Evolutionary conservation across 2,888 invertebrate genomes (phyloP).

Genomic region (Lysandra bellargus): DNA sequence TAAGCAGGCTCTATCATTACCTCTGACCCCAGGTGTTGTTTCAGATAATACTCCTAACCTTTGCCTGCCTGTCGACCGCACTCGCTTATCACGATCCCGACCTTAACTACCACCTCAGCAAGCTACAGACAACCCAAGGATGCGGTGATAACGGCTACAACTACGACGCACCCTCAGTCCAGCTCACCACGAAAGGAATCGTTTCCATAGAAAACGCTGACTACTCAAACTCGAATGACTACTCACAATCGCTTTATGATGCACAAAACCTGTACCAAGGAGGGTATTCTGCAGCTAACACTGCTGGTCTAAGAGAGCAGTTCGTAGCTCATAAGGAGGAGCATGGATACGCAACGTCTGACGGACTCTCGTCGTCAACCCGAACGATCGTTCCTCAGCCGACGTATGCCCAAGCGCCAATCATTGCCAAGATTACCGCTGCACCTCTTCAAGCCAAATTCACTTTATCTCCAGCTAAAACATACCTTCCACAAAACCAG

Average conservation of each 20-base stretch:
- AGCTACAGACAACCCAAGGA: constrained; percentile 61
- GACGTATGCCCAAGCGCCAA: constrained; percentile 77
- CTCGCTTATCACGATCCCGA: constrained; percentile 73
- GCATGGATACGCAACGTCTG: constrained; percentile 79
- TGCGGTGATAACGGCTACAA: constrained; percentile 73
- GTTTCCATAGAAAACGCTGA: constrained; percentile 40
- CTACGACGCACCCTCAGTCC: constrained; percentile 77
- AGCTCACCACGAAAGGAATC: constrained; percentile 65
- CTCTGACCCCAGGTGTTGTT: constrained; percentile 46
- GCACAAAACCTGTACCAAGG: constrained; percentile 50
- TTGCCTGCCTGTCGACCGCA: constrained; percentile 54
- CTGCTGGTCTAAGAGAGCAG: constrained; percentile 50
- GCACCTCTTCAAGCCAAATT: constrained; percentile 70
- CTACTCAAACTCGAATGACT: constrained; percentile 43
- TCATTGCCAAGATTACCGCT: constrained; percentile 72
- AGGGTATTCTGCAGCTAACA: constrained; percentile 50
- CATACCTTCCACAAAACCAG: constrained; percentile 61
- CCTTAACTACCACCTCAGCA: constrained; percentile 69
- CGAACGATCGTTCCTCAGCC: constrained; percentile 66
- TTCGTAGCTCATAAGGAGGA: constrained; percentile 60
- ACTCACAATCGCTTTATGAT: constrained; percentile 43
- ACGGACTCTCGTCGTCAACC: constrained; percentile 67
- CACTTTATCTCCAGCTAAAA: constrained; percentile 59
- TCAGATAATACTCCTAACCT: constrained; percentile 56
- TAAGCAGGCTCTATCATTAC: constrained; percentile 16